Evolutionary conservation across 2,113 vertebrate species (phyloP).

Genomic region (Tragulus kanchil): DNA sequence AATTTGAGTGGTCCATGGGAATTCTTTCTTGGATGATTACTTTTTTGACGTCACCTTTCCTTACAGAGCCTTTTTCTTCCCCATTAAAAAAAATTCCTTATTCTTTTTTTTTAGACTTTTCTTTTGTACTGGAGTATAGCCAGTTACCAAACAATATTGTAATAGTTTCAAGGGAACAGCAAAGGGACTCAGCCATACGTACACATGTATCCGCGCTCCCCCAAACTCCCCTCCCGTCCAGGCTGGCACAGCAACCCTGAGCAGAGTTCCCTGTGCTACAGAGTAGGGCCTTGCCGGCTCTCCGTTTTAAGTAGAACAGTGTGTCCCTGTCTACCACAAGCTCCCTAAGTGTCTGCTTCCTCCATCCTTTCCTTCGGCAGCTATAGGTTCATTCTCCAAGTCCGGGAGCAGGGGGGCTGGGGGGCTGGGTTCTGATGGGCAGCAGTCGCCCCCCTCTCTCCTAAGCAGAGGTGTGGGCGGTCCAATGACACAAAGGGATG

Average conservation of each 20-base stretch:
- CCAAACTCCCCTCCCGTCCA: too few relatives aligned
- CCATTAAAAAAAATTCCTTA: too few relatives aligned
- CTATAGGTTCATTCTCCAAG: too few relatives aligned
- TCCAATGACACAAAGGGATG: neutral
- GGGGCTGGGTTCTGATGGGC: neutral
- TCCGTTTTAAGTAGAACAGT: too few relatives aligned
- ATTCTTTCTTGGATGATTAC: neutral
- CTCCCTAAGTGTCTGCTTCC: too few relatives aligned
- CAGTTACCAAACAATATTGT: neutral
- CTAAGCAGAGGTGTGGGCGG: neutral
- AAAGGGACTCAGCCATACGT: rapidly evolving
- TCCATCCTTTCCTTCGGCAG: too few relatives aligned
- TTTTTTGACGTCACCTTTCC: neutral
- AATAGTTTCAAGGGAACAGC: neutral
- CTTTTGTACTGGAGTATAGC: neutral
- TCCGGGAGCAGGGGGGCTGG: too few relatives aligned
- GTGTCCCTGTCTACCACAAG: too few relatives aligned
- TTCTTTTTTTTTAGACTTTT: neutral
- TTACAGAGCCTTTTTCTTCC: neutral
- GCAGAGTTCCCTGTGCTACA: too few relatives aligned
- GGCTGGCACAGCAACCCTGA: too few relatives aligned
- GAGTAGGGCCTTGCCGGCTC: too few relatives aligned
- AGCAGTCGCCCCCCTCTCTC: neutral
- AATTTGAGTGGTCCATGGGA: neutral
- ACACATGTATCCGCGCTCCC: neutral